Conservation (phyloP, 2,113 vertebrate genomes). For the Trinectes maculatus region DNA sequence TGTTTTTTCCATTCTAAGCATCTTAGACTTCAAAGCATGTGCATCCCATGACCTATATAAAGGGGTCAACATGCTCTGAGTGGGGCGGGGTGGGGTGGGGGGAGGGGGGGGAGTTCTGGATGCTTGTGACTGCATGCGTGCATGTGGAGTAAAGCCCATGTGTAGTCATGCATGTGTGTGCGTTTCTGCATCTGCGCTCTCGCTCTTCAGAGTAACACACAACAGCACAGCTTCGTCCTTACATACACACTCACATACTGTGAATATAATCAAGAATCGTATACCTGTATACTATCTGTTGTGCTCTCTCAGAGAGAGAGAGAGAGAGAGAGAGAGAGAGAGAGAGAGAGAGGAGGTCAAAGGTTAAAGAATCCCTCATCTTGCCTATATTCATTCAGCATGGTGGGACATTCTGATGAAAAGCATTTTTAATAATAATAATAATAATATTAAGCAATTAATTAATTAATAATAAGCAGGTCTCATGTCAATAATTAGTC, state of each 20-base stretch:
- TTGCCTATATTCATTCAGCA: conserved; percentile 9
- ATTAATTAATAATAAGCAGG: too few species aligned
- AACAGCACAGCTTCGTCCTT: too few species aligned
- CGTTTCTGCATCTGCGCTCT: conserved; percentile 49
- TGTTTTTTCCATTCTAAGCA: neutral
- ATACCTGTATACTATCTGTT: neutral
- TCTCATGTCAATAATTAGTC: conserved; percentile 45
- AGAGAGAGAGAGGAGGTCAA: conserved; percentile 11
- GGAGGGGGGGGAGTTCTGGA: conserved; percentile 30
- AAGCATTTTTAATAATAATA: neutral
- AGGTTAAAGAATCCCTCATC: conserved; percentile 15
- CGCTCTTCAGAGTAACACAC: conserved; percentile 2
- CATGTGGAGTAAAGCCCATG: too few species aligned
- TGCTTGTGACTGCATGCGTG: conserved; percentile 44
- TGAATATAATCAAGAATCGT: too few species aligned
- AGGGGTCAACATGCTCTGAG: conserved; percentile 50
- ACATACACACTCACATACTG: too few species aligned
- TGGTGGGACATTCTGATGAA: conserved; percentile 12
- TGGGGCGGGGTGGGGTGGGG: too few species aligned
- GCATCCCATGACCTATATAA: conserved; percentile 58
- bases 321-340: too few species aligned
- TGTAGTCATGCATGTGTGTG: conserved; percentile 43
- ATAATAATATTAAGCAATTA: too few species aligned
- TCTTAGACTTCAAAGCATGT: conserved; percentile 42
- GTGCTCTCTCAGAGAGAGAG: neutral